These are phyloP conservation scores for western clawed frog (Xenopus tropicalis) DNA, from an alignment of 2,113 vertebrate species.

Conservation along the genomic window UCB_Xtro_10.0 CM004448.2:100324501-100325000, in stretches of 20 bases:
- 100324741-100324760: constrained; percentile 56
- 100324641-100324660: constrained; percentile 69
- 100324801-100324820: constrained; percentile 59
- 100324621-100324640: constrained; percentile 63
- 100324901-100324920: too few relatives aligned
- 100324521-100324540: too few relatives aligned
- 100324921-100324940: too few relatives aligned
- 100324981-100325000: too few relatives aligned
- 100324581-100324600: constrained; percentile 46
- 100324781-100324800: constrained; percentile 61
- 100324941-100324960: too few relatives aligned
- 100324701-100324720: constrained; percentile 54
- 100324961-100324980: too few relatives aligned
- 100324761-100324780: constrained; percentile 57
- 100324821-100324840: constrained; percentile 58
- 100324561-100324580: too few relatives aligned
- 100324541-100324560: too few relatives aligned
- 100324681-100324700: not conserved
- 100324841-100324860: constrained; percentile 67
- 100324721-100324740: constrained; percentile 53
- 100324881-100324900: not conserved
- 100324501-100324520: too few relatives aligned
- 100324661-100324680: constrained; percentile 60
- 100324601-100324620: constrained; percentile 64
- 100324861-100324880: constrained; percentile 50